phyloP scores from a whole-genome alignment of 53 echinoderm and acorn worm species.

The Pentamera pediparva region DNA sequence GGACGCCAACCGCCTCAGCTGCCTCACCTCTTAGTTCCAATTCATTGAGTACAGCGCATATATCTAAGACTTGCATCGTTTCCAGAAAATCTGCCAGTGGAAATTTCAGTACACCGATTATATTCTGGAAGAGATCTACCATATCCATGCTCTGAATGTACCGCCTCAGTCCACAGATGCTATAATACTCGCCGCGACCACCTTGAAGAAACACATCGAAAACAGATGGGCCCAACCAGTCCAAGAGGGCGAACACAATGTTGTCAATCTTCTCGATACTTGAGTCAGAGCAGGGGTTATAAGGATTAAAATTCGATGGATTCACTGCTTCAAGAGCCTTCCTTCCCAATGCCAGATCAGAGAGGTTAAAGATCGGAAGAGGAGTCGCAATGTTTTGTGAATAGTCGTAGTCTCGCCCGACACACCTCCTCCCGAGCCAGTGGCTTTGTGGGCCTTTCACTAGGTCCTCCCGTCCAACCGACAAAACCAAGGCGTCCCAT shows the following conservation, averaged over 20 bases:
- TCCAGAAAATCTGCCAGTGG: conserved; percentile 10
- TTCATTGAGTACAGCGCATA: no score
- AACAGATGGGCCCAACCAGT: conserved; percentile 11
- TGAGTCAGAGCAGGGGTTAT: neutral
- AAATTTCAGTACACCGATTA: neutral
- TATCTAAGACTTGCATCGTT: neutral
- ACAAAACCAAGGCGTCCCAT: no score
- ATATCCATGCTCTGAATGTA: neutral
- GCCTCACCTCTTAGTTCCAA: neutral
- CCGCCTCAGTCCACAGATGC: neutral
- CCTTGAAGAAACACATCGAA: neutral
- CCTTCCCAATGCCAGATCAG: neutral
- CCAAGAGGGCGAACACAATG: neutral
- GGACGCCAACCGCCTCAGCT: neutral
- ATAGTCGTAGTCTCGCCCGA: no score
- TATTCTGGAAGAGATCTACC: neutral
- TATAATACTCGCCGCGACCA: neutral
- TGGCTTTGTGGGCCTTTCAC: no score
- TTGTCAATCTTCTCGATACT: conserved; percentile 6
- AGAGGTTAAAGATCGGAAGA: no score
- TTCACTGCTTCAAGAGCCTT: neutral
- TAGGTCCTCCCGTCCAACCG: no score
- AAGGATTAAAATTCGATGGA: neutral
- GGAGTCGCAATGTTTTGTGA: no score
- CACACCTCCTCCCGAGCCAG: no score